Evolutionary conservation across 2,888 invertebrate genomes (phyloP).

Genomic region (Drosophila nigricruria): DNA sequence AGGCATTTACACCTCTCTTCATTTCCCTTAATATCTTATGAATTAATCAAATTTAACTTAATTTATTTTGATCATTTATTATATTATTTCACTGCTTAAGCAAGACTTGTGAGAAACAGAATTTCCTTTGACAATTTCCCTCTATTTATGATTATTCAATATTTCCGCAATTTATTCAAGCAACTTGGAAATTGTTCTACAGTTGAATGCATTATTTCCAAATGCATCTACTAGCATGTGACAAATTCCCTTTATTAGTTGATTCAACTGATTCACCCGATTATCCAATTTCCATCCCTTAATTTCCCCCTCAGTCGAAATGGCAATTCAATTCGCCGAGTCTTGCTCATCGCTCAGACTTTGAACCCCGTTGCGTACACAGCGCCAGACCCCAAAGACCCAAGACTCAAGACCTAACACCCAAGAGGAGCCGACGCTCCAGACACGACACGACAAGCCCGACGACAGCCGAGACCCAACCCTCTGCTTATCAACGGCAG

Average conservation of each 20-base stretch:
- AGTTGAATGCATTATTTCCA: neutral
- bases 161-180: neutral
- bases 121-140: neutral
- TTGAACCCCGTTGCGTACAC: slow-evolving; percentile 63
- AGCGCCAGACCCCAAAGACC: slow-evolving; percentile 15
- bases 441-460: slow-evolving; percentile 12
- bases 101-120: neutral
- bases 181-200: neutral
- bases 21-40: neutral
- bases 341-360: slow-evolving; percentile 60
- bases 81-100: neutral
- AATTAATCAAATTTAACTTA: neutral
- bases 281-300: slow-evolving; percentile 10
- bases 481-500: slow-evolving; percentile 40
- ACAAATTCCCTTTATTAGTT: slow-evolving; percentile 6
- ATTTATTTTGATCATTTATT: neutral
- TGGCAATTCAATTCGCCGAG: slow-evolving; percentile 13
- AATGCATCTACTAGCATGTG: neutral
- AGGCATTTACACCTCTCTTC: neutral
- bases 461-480: slow-evolving; percentile 20
- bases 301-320: slow-evolving; percentile 6
- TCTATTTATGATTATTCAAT: neutral
- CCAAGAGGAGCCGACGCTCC: slow-evolving; percentile 9
- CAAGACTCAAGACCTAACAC: slow-evolving; percentile 9
- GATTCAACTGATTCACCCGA: slow-evolving; percentile 1